Base-by-base conservation (phyloP, 2,888 invertebrate genomes). In the Tiphia femorata region DNA sequence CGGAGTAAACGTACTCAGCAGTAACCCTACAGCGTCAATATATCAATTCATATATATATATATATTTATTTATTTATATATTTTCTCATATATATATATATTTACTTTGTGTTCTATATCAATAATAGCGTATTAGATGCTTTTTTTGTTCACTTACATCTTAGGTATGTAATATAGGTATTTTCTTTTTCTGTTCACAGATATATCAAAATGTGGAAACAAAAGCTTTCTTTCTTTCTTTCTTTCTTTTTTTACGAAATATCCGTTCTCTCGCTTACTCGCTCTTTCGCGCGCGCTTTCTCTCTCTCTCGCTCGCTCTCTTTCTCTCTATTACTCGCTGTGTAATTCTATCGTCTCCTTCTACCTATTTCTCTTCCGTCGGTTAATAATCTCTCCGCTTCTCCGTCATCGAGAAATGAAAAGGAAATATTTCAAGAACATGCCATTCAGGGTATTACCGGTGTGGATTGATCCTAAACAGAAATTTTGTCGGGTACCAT, bases 381-480 rank as follows among this genome's bases (percentile, higher is more conserved):
- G 41, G 23, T 33, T 43, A 48, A 38, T 47, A 35, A n/a, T n/a
- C n/a, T n/a, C n/a, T 56, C 38, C 48, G 35, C 38, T 19, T 58
- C 58, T 47, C 21, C 48, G n/a, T 59, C 44, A 62, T 49, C 54
- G 55, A 64, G 67, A 71, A 76, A 75, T 65, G 59, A 62, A 75
- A 70, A 66, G 61, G 63, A 71, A 73, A 73, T 66, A 62, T 70
- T 59, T 75, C 72, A 62, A 71, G 71, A 71, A 84, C 78, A 81
- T 90, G 91, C 91, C 91, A 89, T 87, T 89, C 89, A 90, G 91
- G 91, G 91, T 90, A 88, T 87, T 87, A 90, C 91, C 91, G 81
- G 79, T 80, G 78, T 81, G 80, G 74, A 75, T 80, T 72, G 75
- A 76, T 81, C 82, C 80, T 72, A 82, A 81, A 82, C 75, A 74